phyloP scores from a whole-genome alignment of 1,140 invertebrate genomes.

The Drosophila azteca region DNA sequence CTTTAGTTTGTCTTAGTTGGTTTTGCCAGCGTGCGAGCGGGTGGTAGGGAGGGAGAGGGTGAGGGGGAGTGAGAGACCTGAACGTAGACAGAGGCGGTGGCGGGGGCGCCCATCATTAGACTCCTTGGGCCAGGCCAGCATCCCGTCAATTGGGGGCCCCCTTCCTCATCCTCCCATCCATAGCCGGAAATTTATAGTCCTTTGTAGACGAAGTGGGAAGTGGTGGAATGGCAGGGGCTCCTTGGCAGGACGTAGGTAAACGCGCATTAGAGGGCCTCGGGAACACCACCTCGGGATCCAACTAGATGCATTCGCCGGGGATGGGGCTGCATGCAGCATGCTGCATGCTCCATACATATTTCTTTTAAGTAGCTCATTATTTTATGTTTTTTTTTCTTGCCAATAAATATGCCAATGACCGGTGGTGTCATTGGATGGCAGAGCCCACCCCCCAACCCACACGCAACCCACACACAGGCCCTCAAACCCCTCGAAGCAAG shows the following conservation, averaged over 20 bases:
- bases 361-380: slow-evolving; percentile 77
- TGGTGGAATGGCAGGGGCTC: not conserved
- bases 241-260: slow-evolving; percentile 53
- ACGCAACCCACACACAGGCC: no score
- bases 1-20: slow-evolving; percentile 78
- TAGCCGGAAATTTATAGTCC: slow-evolving; percentile 75
- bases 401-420: slow-evolving; percentile 46
- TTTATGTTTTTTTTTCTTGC: slow-evolving; percentile 31
- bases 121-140: slow-evolving; percentile 32
- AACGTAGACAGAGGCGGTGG: not conserved
- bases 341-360: slow-evolving; percentile 45
- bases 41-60: no score
- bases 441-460: not conserved
- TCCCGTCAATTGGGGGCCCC: slow-evolving; percentile 30
- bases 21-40: slow-evolving; percentile 2
- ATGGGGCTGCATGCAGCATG: slow-evolving; percentile 1
- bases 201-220: not conserved
- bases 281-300: slow-evolving; percentile 20
- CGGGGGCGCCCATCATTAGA: slow-evolving; percentile 59
- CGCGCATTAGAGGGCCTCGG: slow-evolving; percentile 61
- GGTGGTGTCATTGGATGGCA: not conserved
- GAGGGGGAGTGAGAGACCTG: not conserved
- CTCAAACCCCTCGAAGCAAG: no score
- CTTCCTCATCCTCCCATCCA: slow-evolving; percentile 1
- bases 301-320: slow-evolving; percentile 46